phyloP scores from a whole-genome alignment of 2,888 invertebrate species.

The Xestobium rufovillosum region DNA sequence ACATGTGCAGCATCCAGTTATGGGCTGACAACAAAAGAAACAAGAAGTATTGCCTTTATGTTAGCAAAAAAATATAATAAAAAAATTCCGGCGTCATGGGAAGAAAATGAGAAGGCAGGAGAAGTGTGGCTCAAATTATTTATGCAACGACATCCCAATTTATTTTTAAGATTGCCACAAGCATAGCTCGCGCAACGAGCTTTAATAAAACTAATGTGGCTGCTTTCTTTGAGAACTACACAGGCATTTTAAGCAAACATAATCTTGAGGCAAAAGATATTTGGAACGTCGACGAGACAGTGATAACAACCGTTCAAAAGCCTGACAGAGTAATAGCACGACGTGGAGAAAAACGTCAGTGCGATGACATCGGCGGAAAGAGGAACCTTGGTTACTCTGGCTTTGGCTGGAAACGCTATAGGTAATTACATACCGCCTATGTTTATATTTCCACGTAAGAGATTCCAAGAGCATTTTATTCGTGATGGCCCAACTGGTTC shows the following conservation, averaged over 20 bases:
- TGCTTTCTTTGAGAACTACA: conserved; percentile 6
- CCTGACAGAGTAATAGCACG: conserved; percentile 30
- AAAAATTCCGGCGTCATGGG: too few relatives aligned
- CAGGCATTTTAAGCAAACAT: too few relatives aligned
- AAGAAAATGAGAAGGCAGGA: too few relatives aligned
- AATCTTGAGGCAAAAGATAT: too few relatives aligned
- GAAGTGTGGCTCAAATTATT: too few relatives aligned
- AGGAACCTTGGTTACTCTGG: conserved; percentile 24
- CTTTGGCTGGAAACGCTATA: conserved; percentile 22
- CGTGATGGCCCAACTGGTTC: conserved; percentile 28
- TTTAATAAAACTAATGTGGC: conserved; percentile 7
- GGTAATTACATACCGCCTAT: conserved; percentile 23
- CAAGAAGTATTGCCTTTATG: too few relatives aligned
- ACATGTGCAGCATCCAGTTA: too few relatives aligned
- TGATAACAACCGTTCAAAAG: conserved; percentile 37
- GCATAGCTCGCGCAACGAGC: conserved; percentile 4
- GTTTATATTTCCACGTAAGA: conserved; percentile 26
- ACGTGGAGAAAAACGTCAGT: conserved; percentile 29
- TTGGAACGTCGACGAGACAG: conserved; percentile 36
- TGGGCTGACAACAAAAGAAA: too few relatives aligned
- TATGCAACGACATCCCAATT: too few relatives aligned
- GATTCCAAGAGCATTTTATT: conserved; percentile 25
- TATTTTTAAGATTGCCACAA: conserved; percentile 5
- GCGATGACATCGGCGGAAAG: conserved; percentile 30
- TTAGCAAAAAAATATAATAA: too few relatives aligned